These are phyloP conservation scores for Siphamia tubifer DNA, from an alignment of 2,113 vertebrate species.

Conservation along the genomic window DNA sequence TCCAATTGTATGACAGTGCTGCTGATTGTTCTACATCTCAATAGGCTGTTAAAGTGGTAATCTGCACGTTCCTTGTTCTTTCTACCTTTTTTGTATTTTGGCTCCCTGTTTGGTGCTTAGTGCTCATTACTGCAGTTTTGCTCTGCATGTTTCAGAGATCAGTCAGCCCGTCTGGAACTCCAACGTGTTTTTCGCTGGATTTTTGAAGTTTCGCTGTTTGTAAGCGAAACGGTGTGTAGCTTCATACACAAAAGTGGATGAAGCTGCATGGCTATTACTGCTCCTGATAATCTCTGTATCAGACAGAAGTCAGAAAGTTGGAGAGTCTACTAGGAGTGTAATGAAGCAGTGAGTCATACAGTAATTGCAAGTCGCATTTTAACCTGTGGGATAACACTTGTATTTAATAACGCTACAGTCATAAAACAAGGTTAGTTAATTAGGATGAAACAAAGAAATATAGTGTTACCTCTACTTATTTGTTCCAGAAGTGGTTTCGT, in stretches of 20 bases:
- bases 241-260: too few species aligned
- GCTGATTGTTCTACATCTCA: constrained; percentile 35
- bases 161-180: not conserved
- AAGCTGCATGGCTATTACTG: not conserved
- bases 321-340: not conserved
- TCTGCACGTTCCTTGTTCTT: constrained; percentile 31
- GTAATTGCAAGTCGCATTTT: not conserved
- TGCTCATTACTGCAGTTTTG: constrained; percentile 47
- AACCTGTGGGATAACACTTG: too few species aligned
- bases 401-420: too few species aligned
- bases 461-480: too few species aligned
- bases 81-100: constrained; percentile 14
- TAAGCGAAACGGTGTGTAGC: too few species aligned
- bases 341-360: not conserved
- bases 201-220: constrained; percentile 33
- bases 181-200: not conserved
- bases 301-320: not conserved
- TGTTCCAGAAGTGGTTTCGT: too few species aligned
- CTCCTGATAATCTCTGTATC: constrained; percentile 17
- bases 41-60: constrained; percentile 30
- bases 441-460: too few species aligned
- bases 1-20: constrained; percentile 2
- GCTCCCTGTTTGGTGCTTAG: constrained; percentile 42
- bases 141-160: constrained; percentile 27
- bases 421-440: too few species aligned